These are phyloP conservation scores for Spheniscus mendiculus DNA, from an alignment of 2,113 vertebrate genomes.

Conservation along the genomic window DNA sequence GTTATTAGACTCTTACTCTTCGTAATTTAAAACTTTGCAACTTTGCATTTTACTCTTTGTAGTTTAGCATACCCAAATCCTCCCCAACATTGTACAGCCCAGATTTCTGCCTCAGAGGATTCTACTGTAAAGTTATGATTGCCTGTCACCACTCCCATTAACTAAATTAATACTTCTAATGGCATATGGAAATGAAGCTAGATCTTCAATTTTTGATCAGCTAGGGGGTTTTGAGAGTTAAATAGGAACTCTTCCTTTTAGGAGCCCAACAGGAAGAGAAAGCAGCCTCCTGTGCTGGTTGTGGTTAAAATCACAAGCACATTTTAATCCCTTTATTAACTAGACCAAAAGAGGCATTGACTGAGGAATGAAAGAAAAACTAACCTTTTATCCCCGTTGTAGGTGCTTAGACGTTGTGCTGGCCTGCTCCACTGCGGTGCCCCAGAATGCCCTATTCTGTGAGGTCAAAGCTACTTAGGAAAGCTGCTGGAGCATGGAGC, in stretches of 20 bases:
- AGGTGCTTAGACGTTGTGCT: constrained; percentile 52
- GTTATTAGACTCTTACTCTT: not conserved
- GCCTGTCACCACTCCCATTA: not conserved
- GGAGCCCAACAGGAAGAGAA: not conserved
- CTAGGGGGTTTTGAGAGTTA: not conserved
- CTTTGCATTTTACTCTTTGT: not conserved
- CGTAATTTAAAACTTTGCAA: not conserved
- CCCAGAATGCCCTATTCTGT: constrained; percentile 48
- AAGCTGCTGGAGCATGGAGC: constrained; percentile 67
- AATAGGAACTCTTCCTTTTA: not conserved
- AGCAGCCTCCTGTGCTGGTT: not conserved
- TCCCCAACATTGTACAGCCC: not conserved
- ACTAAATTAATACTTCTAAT: not conserved
- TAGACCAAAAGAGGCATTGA: not conserved
- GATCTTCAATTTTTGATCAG: not conserved
- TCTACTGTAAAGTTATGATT: not conserved
- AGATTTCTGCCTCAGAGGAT: not conserved
- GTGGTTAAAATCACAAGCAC: not conserved
- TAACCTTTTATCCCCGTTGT: constrained; percentile 32
- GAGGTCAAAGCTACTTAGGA: constrained; percentile 59
- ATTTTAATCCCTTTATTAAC: not conserved
- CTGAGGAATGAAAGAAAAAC: not conserved
- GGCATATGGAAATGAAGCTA: not conserved
- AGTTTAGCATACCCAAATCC: not conserved
- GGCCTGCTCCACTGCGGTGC: constrained; percentile 19